Percentiles rank a stretch among this genome's conserved stretches.
These are phyloP conservation scores for Cyanocitta stelleri DNA, from an alignment of 2,113 vertebrate species.

Conservation along the genomic window DNA sequence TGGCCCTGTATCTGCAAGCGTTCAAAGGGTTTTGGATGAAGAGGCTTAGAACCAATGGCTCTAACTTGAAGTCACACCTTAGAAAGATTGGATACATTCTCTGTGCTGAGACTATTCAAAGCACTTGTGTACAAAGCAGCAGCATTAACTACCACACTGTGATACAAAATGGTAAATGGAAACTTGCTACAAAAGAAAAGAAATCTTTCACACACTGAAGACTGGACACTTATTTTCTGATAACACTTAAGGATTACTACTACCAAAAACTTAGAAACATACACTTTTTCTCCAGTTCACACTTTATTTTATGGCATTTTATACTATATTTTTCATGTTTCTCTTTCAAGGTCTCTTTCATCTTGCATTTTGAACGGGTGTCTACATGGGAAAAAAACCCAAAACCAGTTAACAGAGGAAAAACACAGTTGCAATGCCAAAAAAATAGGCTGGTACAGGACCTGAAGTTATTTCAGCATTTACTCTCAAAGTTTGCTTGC, in stretches of 20 bases:
- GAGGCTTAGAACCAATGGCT: neutral
- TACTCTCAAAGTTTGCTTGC: neutral
- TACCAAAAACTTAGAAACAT: neutral
- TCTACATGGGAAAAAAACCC: accelerated
- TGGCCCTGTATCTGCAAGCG: neutral
- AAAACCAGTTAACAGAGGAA: neutral
- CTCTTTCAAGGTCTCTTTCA: neutral
- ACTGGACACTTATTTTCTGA: neutral
- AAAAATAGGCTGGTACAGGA: neutral
- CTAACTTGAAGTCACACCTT: slow-evolving; percentile 6
- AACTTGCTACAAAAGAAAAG: neutral
- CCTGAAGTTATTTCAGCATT: neutral
- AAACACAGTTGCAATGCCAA: neutral
- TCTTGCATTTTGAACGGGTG: neutral
- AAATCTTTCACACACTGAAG: neutral
- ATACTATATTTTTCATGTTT: neutral
- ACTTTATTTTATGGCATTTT: neutral
- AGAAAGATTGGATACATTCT: slow-evolving; percentile 57
- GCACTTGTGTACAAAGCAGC: slow-evolving; percentile 68
- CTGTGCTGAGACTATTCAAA: slow-evolving; percentile 52
- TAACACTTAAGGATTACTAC: neutral
- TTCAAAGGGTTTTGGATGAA: neutral
- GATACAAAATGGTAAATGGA: slow-evolving; percentile 35
- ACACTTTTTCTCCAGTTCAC: neutral
- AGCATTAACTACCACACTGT: slow-evolving; percentile 48